Base-by-base conservation (phyloP, 1,140 invertebrate species). In the Monochamus saltuarius region DNA sequence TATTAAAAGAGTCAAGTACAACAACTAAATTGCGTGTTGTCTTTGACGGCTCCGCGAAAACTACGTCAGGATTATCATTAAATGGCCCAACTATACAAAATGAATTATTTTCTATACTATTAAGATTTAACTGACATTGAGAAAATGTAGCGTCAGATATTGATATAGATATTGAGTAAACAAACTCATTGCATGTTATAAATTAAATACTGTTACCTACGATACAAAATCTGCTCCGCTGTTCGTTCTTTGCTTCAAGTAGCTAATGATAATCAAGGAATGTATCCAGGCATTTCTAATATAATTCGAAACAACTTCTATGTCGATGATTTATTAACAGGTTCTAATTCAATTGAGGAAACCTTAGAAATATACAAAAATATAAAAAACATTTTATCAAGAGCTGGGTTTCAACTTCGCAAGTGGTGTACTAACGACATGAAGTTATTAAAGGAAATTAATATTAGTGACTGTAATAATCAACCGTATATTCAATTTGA, bases 261-360 rank as follows among this genome's bases (percentile, higher is more conserved):
- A 19, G 68, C 72, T 1, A 47, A 39, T 9, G 67, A 75, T 39
- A 58, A 68, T 51, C 22, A 19, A 40, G 7, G 46, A 0, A 46
- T 22, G 8, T 71, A 61, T 65, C 65, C 73, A 22, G 37, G 36
- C 2, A 71, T 62, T 34, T 47, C 66, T 34, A 43, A 68, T 16
- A 62, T 70, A 7, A 70, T 77, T 9, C 22, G 22, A 29, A 65
- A 60, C 9, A 72, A 78, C 56, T 77, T 77, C 52, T 82, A 80
- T 56, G 73, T 80, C 1, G 79, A 82, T 56, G 78, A 82, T 62
- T 46, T 76, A 11, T 54, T 80, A 1, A 69, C 70, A 14, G 76
- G 78, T 16, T 65, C 66, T 2, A 55, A 75, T 42, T 64, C 56
- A 4, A 13, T 64, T 9, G 53, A 65, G 10, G 47, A 62, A 46